Percentiles rank a stretch among this genome's conserved stretches.
These are phyloP conservation scores for Pristionchus pacificus DNA, from an alignment of 1,140 invertebrate genomes.

Conservation along the genomic window DNA sequence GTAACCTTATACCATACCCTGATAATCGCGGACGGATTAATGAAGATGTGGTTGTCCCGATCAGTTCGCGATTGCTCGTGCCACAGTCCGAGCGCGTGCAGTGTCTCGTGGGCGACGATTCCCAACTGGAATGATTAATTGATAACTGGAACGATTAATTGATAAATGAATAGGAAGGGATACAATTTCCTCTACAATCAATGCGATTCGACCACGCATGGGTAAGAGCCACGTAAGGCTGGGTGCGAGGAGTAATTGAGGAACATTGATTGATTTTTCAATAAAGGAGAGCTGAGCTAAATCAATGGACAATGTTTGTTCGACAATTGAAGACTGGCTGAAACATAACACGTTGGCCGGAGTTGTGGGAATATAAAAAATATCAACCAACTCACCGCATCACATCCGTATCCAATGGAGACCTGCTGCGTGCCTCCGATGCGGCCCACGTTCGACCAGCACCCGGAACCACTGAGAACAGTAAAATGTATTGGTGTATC, in stretches of 20 bases:
- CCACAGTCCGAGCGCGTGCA: slow-evolving; percentile 60
- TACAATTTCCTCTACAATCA: not conserved
- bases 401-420: slow-evolving; percentile 56
- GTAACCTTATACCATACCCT: slow-evolving; percentile 27
- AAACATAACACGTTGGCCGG: too few relatives aligned
- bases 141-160: not conserved
- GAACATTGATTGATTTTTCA: not conserved
- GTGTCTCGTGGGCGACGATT: slow-evolving; percentile 60
- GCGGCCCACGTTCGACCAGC: slow-evolving; percentile 54
- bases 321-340: too few relatives aligned
- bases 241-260: not conserved
- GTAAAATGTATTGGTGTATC: slow-evolving; percentile 15
- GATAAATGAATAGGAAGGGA: too few relatives aligned
- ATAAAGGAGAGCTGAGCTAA: too few relatives aligned
- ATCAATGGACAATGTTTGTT: too few relatives aligned
- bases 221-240: too few relatives aligned
- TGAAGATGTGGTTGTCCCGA: slow-evolving; percentile 49
- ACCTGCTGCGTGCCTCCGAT: slow-evolving; percentile 48
- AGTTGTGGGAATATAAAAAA: too few relatives aligned
- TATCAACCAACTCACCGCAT: slow-evolving; percentile 39
- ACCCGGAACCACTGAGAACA: slow-evolving; percentile 45
- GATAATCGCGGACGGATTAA: slow-evolving; percentile 43
- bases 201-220: slow-evolving; percentile 1
- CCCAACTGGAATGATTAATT: slow-evolving; percentile 42
- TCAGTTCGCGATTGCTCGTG: slow-evolving; percentile 57